These are phyloP conservation scores for Agrotis puta DNA, from an alignment of 2,888 invertebrate species.

Conservation along the genomic window DNA sequence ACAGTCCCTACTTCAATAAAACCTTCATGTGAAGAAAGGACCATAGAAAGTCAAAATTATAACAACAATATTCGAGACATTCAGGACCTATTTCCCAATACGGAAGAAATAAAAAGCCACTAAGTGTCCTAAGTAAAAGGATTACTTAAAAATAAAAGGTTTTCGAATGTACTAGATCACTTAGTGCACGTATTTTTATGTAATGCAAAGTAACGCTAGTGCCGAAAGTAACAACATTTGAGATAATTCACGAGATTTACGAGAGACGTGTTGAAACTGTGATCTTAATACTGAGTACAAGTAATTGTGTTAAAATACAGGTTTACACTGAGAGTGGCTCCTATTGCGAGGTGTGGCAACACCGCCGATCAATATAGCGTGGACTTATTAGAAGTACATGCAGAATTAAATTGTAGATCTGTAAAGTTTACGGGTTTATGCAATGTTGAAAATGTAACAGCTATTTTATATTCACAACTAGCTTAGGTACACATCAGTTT, in stretches of 20 bases:
- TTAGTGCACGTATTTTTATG: constrained; percentile 38
- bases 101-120: constrained; percentile 20
- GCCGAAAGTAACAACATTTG: constrained; percentile 32
- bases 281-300: constrained; percentile 20
- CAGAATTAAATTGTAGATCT: neutral
- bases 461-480: neutral
- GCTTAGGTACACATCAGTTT: neutral
- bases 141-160: constrained; percentile 40
- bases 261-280: constrained; percentile 16
- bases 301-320: constrained; percentile 40
- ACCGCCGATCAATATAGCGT: constrained; percentile 17
- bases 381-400: constrained; percentile 38
- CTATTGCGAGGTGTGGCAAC: constrained; percentile 37
- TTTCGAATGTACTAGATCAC: constrained; percentile 10
- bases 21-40: too few relatives aligned
- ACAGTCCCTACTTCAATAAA: neutral
- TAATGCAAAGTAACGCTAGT: constrained; percentile 4
- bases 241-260: constrained; percentile 31
- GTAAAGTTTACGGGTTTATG: constrained; percentile 10
- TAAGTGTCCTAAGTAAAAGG: neutral
- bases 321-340: constrained; percentile 35
- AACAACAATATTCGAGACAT: neutral
- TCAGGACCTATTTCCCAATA: constrained; percentile 7
- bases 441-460: constrained; percentile 8
- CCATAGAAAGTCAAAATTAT: neutral